These are phyloP conservation scores for Scolopax mira DNA, from an alignment of 2,113 vertebrate species.

Conservation along the genomic window DNA sequence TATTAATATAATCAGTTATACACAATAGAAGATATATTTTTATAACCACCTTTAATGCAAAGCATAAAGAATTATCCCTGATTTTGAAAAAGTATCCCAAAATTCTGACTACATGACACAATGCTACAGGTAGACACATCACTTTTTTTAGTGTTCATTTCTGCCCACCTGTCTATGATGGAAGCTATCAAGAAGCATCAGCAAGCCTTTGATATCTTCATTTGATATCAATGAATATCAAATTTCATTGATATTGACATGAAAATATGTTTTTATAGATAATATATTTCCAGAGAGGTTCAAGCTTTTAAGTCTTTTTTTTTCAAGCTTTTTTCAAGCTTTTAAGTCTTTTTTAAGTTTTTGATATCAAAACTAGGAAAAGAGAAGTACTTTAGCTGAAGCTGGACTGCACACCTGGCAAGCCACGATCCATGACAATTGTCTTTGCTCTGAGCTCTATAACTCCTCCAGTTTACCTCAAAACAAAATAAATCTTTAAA, in stretches of 20 bases:
- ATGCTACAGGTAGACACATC: background rate
- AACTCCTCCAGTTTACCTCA: background rate
- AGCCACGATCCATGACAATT: background rate
- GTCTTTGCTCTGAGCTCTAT: background rate
- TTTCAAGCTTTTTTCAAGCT: too few relatives aligned
- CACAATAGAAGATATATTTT: background rate
- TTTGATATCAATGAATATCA: too few relatives aligned
- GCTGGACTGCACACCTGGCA: background rate
- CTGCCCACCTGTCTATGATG: background rate
- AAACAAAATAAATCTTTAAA: background rate
- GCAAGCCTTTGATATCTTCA: background rate
- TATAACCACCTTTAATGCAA: background rate
- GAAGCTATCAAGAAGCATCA: background rate
- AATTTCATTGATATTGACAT: too few relatives aligned
- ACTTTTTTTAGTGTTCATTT: background rate
- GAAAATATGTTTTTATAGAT: too few relatives aligned
- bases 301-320: background rate
- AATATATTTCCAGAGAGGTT: background rate
- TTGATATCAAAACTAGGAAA: background rate
- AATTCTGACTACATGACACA: accelerated
- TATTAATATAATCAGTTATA: background rate
- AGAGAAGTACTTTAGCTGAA: background rate
- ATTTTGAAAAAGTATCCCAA: background rate
- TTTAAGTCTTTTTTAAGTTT: background rate
- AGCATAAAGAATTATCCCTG: background rate